Conservation (phyloP, 2,113 vertebrate genomes). For the Neolamprologus devosi region DNA sequence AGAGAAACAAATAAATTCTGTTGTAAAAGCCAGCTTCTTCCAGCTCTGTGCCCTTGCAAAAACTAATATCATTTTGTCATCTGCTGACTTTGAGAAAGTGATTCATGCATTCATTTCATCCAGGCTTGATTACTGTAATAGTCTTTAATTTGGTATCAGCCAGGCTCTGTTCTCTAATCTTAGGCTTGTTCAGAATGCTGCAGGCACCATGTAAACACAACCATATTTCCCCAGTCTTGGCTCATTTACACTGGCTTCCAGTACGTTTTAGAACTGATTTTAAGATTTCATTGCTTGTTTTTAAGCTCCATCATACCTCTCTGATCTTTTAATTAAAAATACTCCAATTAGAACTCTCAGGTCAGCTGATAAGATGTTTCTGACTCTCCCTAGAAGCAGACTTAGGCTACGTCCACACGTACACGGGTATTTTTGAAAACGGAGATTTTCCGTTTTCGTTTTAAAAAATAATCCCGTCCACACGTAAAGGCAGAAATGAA, state of each 20-base stretch:
- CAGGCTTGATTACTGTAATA: neutral
- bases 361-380: neutral
- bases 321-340: neutral
- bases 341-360: neutral
- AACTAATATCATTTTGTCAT: neutral
- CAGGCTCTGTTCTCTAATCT: neutral
- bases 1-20: neutral
- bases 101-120: neutral
- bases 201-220: neutral
- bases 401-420: neutral
- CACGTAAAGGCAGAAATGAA: no score
- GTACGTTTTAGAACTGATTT: neutral
- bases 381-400: neutral
- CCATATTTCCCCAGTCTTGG: neutral
- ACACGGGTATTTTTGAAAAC: no score
- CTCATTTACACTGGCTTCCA: neutral
- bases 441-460: rapidly evolving
- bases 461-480: no score
- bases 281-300: neutral
- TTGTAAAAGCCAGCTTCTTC: neutral
- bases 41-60: neutral
- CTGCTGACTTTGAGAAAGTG: neutral
- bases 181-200: neutral
- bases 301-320: neutral
- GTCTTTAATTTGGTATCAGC: neutral